Evolutionary conservation across 2,888 invertebrate genomes (phyloP).

Genomic region (Amiota mariae): DNA sequence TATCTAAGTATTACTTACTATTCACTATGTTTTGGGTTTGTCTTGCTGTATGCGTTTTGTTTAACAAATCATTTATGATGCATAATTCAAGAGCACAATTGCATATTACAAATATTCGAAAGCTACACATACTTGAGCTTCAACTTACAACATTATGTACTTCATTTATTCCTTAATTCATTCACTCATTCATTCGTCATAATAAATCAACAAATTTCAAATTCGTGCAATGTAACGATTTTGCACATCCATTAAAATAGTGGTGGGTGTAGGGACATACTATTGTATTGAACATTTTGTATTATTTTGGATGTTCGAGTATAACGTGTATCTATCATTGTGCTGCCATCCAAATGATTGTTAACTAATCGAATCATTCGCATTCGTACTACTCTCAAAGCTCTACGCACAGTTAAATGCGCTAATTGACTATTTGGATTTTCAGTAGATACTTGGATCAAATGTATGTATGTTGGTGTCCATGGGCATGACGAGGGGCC

Average conservation of each 20-base stretch:
- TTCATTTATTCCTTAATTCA: too few species aligned
- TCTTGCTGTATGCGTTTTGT: slow-evolving; percentile 19
- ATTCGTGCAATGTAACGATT: too few species aligned
- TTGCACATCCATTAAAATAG: too few species aligned
- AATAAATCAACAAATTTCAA: too few species aligned
- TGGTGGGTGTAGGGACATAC: too few species aligned
- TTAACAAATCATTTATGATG: slow-evolving; percentile 23
- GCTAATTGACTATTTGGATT: slow-evolving; percentile 26
- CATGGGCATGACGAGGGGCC: too few species aligned
- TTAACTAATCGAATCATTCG: slow-evolving; percentile 7
- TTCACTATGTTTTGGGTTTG: not conserved
- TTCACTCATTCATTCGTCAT: too few species aligned
- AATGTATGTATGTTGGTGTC: too few species aligned
- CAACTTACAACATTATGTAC: too few species aligned
- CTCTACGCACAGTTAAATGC: slow-evolving; percentile 53
- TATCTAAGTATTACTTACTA: too few species aligned
- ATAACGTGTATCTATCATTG: not conserved
- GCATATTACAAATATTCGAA: not conserved
- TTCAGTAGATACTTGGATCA: too few species aligned
- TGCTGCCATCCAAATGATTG: not conserved
- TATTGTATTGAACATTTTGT: too few species aligned
- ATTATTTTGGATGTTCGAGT: not conserved
- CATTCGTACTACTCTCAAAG: slow-evolving; percentile 5
- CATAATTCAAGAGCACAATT: slow-evolving; percentile 15
- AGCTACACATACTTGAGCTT: not conserved